Evolutionary conservation across 2,888 invertebrate species (phyloP).

Genomic region (Pediacus dermestoides): DNA sequence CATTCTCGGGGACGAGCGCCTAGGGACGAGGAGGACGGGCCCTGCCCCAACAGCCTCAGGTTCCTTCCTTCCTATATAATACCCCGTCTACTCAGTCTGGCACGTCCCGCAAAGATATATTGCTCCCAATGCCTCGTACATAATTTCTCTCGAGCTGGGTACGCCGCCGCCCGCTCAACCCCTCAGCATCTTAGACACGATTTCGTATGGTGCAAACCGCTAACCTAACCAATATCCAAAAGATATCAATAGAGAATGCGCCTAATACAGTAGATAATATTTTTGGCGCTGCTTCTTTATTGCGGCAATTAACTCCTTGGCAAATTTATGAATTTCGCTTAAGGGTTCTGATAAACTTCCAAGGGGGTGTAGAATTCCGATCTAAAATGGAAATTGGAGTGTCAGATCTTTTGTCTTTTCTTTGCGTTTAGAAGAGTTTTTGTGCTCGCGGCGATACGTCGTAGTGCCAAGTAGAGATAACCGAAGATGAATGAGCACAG

Average conservation of each 20-base stretch:
- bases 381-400: slow-evolving; percentile 51
- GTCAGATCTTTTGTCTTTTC: slow-evolving; percentile 50
- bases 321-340: slow-evolving; percentile 36
- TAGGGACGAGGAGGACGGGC: slow-evolving; percentile 38
- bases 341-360: slow-evolving; percentile 37
- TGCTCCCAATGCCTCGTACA: slow-evolving; percentile 53
- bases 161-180: neutral
- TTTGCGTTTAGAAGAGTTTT: slow-evolving; percentile 35
- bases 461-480: slow-evolving; percentile 46
- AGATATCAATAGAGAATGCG: neutral
- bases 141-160: slow-evolving; percentile 47
- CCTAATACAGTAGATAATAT: slow-evolving; percentile 16
- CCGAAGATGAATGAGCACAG: slow-evolving; percentile 46
- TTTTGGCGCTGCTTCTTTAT: slow-evolving; percentile 24
- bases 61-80: slow-evolving; percentile 50
- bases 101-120: slow-evolving; percentile 52
- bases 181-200: slow-evolving; percentile 3
- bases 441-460: slow-evolving; percentile 43
- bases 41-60: slow-evolving; percentile 39
- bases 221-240: slow-evolving; percentile 2
- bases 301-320: slow-evolving; percentile 31
- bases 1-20: slow-evolving; percentile 49
- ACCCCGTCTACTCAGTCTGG: slow-evolving; percentile 51
- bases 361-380: slow-evolving; percentile 43
- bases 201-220: slow-evolving; percentile 1